Base-by-base conservation (phyloP, 2,888 invertebrate genomes). In the Neoitamus cyanurus region DNA sequence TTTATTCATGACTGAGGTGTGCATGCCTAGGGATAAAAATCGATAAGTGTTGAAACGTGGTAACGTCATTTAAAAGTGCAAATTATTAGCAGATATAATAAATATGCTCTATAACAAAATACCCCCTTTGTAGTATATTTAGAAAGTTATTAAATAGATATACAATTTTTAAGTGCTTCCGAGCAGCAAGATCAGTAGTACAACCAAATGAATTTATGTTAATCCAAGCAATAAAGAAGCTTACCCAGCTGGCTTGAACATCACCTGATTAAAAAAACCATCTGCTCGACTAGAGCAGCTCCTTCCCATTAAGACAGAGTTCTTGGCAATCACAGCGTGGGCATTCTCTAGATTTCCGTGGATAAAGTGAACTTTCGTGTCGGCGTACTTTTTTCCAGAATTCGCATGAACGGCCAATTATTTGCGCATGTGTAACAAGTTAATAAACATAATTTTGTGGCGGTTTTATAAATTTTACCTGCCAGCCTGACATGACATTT, bases 401-500 rank as follows among this genome's bases (percentile, higher is more conserved):
- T 70, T 70, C 42, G 36, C 36, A 83, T 83, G 70, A 83, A 83
- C 69, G 83, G 37, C 37, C 83, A 83, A 70, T 83, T 83, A 83
- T 83, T 70, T 70, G 83, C 69, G 30, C 70, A 42, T 70, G 70
- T 83, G 70, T 70, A 83, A 83, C 83, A 83, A 68, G 83, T 85
- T 85, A 85, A 85, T 85, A 85, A 85, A 85, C 82, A 84, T 85
- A 84, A 80, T 82, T 84, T 69, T 83, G 83, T 68, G 46, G 30
- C 72, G 69, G 73, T 77, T 82, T 85, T 80, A 82, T 85, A 72
- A 80, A 83, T 82, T 75, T 73, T 58, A 83, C 48, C 58, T 75
- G 42, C 37, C 77, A 73, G 28, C 37, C 77, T 46, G 48, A 85
- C 85, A 85, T 85, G 85, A 83, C 83, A 85, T 85, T 85, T 85